Percentiles rank a stretch among this genome's conserved stretches.
phyloP scores from a whole-genome alignment of 53 echinoderm and acorn worm genomes.

The Hippasteria phrygiana region DNA sequence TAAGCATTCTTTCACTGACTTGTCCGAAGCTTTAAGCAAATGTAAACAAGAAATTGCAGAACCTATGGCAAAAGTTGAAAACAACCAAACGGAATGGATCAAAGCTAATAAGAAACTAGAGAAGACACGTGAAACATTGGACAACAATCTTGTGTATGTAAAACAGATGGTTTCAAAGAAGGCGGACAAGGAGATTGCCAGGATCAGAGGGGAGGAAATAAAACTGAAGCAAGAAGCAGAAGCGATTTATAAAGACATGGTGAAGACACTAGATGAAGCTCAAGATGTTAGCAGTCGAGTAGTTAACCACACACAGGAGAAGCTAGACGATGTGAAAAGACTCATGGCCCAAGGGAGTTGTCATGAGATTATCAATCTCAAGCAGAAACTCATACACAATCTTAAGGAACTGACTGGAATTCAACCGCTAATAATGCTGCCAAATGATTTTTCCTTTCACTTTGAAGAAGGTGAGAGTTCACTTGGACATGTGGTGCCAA shows the following conservation, averaged over 20 bases:
- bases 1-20: not conserved
- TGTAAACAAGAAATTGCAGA: slow-evolving; percentile 14
- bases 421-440: not conserved
- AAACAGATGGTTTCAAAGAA: not conserved
- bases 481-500: slow-evolving; percentile 6
- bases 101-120: not conserved
- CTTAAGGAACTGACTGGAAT: not conserved
- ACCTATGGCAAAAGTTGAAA: not conserved
- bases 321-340: not conserved
- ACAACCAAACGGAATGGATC: not conserved
- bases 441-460: not conserved
- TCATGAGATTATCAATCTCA: slow-evolving; percentile 16
- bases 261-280: not conserved
- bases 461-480: not conserved
- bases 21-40: not conserved
- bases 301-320: not conserved
- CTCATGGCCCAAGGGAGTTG: slow-evolving; percentile 1
- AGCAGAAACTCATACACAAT: not conserved
- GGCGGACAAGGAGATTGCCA: not conserved
- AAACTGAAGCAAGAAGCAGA: slow-evolving; percentile 7
- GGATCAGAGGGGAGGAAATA: not conserved
- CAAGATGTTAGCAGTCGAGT: not conserved
- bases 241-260: not conserved
- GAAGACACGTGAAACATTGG: not conserved
- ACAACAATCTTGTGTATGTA: not conserved